These are phyloP conservation scores for Actias luna DNA, from an alignment of 2,888 invertebrate species.

Conservation along the genomic window DNA sequence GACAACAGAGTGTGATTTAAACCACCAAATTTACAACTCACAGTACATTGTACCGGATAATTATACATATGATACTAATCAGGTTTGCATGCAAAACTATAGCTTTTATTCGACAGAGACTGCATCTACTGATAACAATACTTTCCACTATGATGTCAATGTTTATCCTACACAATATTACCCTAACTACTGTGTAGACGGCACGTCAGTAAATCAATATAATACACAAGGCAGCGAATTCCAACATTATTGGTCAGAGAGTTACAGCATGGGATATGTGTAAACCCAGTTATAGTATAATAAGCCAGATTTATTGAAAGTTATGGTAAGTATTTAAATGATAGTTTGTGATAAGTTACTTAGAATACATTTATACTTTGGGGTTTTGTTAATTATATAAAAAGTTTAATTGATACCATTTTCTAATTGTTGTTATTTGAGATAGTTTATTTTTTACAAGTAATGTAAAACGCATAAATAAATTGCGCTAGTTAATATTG, in stretches of 20 bases:
- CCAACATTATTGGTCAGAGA: constrained; percentile 4
- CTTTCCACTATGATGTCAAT: constrained; percentile 31
- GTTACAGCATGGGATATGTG: neutral
- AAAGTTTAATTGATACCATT: neutral
- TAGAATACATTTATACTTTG: neutral
- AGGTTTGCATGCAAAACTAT: neutral
- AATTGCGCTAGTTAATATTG: neutral
- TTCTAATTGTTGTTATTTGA: neutral
- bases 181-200: constrained; percentile 28
- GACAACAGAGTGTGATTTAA: constrained; percentile 13
- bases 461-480: neutral
- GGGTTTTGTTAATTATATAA: neutral
- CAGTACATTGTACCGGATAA: neutral
- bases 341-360: neutral
- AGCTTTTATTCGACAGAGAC: neutral
- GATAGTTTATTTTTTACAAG: neutral
- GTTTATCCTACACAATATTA: constrained; percentile 51
- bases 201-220: neutral
- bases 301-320: neutral
- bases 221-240: constrained; percentile 6
- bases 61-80: neutral
- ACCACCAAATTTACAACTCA: neutral
- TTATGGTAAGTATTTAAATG: neutral
- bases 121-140: neutral
- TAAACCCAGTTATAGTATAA: neutral